Percentiles rank a stretch among this genome's conserved stretches.
These are phyloP conservation scores for Leptarthrus brevirostris DNA, from an alignment of 2,888 invertebrate species.

Conservation along the genomic window DNA sequence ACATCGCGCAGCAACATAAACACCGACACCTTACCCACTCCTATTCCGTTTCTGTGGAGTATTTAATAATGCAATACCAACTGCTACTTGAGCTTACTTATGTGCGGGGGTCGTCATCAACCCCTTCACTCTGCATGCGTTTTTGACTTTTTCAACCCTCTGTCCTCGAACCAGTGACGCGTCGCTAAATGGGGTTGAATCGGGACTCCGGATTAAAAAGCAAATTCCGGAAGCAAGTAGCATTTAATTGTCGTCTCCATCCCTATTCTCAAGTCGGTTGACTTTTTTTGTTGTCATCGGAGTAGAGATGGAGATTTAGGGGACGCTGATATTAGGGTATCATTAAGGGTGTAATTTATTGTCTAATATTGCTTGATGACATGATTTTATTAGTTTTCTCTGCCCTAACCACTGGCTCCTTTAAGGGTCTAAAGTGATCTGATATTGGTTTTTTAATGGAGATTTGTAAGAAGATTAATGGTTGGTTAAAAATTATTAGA, in stretches of 20 bases:
- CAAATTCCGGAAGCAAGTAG: constrained; percentile 17
- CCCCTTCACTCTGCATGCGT: constrained; percentile 7
- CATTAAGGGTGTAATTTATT: constrained; percentile 51
- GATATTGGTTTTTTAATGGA: background rate
- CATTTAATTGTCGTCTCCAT: constrained; percentile 49
- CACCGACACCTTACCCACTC: constrained; percentile 28
- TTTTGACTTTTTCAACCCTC: constrained; percentile 31
- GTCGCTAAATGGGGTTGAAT: constrained; percentile 45
- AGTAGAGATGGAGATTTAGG: background rate
- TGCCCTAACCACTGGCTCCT: too few species aligned
- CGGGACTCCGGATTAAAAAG: constrained; percentile 9
- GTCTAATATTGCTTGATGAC: constrained; percentile 50
- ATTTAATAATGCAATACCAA: constrained; percentile 39
- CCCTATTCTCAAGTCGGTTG: constrained; percentile 10
- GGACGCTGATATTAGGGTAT: constrained; percentile 44
- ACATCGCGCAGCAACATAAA: constrained; percentile 31
- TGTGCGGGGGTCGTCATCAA: background rate
- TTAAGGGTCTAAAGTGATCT: background rate
- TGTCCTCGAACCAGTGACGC: constrained; percentile 3
- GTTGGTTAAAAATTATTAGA: too few species aligned
- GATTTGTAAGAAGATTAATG: too few species aligned
- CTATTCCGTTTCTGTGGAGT: background rate
- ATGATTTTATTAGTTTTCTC: constrained; percentile 50
- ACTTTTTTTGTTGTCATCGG: background rate
- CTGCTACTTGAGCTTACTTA: constrained; percentile 8